These are phyloP conservation scores for Macaria notata DNA, from an alignment of 2,888 invertebrate species.

Conservation along the genomic window DNA sequence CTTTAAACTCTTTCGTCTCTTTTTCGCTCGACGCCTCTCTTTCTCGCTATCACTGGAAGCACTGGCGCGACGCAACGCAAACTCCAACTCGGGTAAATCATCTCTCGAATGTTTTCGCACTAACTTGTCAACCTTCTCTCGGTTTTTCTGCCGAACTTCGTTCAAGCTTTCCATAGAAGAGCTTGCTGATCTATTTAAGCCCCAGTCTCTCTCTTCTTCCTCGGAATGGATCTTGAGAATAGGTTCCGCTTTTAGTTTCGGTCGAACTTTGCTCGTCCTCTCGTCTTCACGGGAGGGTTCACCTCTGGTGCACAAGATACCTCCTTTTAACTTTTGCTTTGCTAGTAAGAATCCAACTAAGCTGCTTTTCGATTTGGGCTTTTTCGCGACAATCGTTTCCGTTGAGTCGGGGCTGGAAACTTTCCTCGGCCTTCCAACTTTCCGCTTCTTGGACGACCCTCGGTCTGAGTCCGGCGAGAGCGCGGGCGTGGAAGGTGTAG, in stretches of 20 bases:
- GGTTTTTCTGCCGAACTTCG: constrained; percentile 75
- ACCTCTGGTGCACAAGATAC: constrained; percentile 76
- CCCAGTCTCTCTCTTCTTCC: constrained; percentile 76
- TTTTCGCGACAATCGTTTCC: constrained; percentile 92
- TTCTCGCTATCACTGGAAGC: constrained; percentile 76
- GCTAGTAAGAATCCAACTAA: constrained; percentile 86
- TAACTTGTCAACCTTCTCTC: constrained; percentile 73
- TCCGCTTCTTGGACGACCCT: constrained; percentile 88
- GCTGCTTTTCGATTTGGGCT: constrained; percentile 86
- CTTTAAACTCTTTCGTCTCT: constrained; percentile 70
- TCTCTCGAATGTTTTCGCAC: constrained; percentile 74
- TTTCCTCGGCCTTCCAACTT: constrained; percentile 91
- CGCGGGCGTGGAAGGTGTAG: constrained; percentile 71
- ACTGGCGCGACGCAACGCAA: constrained; percentile 66
- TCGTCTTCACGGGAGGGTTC: constrained; percentile 78
- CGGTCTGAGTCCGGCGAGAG: constrained; percentile 74
- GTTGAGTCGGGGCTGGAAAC: constrained; percentile 85
- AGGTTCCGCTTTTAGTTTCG: constrained; percentile 88
- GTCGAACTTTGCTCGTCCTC: constrained; percentile 84
- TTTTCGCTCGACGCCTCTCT: constrained; percentile 68
- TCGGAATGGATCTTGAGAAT: constrained; percentile 84
- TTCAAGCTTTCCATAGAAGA: constrained; percentile 80
- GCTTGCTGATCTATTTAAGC: constrained; percentile 73
- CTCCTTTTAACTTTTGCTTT: constrained; percentile 83
- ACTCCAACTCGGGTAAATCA: constrained; percentile 69